Evolutionary conservation across 2,888 invertebrate species (phyloP).

Genomic region (Linnaemya vulpina): DNA sequence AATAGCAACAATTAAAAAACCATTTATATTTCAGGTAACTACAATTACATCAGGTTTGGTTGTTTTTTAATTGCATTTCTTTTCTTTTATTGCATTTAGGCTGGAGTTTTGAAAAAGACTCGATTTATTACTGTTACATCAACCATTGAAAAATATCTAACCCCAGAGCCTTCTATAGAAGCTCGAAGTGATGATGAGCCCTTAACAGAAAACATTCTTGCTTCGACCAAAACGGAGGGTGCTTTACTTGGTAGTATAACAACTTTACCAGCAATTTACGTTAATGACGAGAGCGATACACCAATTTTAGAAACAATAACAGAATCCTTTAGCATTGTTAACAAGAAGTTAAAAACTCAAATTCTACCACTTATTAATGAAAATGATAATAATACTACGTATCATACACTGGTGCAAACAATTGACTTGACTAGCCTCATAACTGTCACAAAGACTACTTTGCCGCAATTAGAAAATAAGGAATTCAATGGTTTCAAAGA

Average conservation of each 20-base stretch:
- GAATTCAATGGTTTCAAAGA: slow-evolving; percentile 94
- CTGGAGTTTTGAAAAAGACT: slow-evolving; percentile 93
- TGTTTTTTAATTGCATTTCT: background rate
- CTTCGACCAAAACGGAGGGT: slow-evolving; percentile 86
- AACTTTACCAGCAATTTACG: slow-evolving; percentile 91
- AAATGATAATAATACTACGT: slow-evolving; percentile 87
- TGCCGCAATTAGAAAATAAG: slow-evolving; percentile 91
- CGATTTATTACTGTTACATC: slow-evolving; percentile 94
- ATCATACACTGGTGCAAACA: slow-evolving; percentile 93
- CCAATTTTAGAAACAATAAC: slow-evolving; percentile 94
- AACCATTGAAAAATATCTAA: slow-evolving; percentile 91
- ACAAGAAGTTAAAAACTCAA: slow-evolving; percentile 94
- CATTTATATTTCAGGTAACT: slow-evolving; percentile 93
- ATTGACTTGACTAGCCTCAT: slow-evolving; percentile 93
- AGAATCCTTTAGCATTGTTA: slow-evolving; percentile 95
- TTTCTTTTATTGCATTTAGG: slow-evolving; percentile 83
- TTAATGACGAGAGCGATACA: slow-evolving; percentile 89
- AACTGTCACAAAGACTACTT: slow-evolving; percentile 94
- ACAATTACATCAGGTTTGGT: background rate
- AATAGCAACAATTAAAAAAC: slow-evolving; percentile 94
- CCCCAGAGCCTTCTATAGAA: slow-evolving; percentile 84
- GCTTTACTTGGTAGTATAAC: slow-evolving; percentile 90
- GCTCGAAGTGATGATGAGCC: slow-evolving; percentile 89
- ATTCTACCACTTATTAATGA: slow-evolving; percentile 91
- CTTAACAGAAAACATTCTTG: slow-evolving; percentile 93